phyloP scores from a whole-genome alignment of 2,888 invertebrate species.

The Petrolisthes manimaculis region DNA sequence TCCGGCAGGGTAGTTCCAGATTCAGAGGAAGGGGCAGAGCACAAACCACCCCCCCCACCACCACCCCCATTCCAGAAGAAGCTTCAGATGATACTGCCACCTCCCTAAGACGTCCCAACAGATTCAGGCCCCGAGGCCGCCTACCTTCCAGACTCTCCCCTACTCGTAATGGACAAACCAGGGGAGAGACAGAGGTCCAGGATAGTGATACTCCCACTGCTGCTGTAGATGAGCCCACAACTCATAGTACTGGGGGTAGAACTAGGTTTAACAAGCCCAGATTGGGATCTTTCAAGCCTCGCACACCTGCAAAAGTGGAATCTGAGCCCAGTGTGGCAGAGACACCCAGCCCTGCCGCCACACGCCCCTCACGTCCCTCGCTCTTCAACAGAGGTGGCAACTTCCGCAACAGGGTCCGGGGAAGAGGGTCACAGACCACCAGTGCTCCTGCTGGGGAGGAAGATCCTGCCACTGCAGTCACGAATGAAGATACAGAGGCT shows the following conservation, averaged over 20 bases:
- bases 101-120: constrained; percentile 1
- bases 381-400: constrained; percentile 1
- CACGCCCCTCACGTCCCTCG: background rate
- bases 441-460: constrained; percentile 32
- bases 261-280: constrained; percentile 41
- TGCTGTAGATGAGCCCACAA: background rate
- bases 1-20: constrained; percentile 2
- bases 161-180: background rate
- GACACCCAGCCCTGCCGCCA: background rate
- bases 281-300: constrained; percentile 3
- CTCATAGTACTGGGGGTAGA: background rate
- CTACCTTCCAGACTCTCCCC: background rate
- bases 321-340: constrained; percentile 5
- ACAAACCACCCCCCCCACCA: background rate
- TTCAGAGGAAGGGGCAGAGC: constrained; percentile 16
- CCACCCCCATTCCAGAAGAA: background rate
- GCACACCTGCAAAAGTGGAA: background rate
- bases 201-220: background rate
- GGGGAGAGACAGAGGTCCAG: background rate
- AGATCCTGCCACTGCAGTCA: background rate
- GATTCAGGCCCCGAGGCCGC: constrained; percentile 8
- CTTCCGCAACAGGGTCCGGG: constrained; percentile 22
- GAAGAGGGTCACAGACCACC: constrained; percentile 14
- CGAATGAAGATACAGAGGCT: background rate
- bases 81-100: background rate